Evolutionary conservation across 2,888 invertebrate species (phyloP).

Genomic region (Allophyes oxyacanthae): DNA sequence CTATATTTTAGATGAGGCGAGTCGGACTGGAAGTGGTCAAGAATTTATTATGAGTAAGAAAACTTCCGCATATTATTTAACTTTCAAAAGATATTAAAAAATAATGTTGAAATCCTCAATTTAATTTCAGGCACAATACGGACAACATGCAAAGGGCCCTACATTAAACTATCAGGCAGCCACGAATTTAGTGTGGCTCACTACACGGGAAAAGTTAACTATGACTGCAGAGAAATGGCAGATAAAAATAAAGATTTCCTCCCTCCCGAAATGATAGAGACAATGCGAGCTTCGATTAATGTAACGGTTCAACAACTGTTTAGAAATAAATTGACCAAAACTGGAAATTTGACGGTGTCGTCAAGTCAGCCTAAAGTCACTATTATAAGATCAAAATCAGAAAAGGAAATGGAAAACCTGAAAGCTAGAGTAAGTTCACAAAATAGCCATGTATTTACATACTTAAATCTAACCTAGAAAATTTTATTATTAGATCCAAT

Average conservation of each 20-base stretch:
- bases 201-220: slow-evolving; percentile 96
- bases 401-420: slow-evolving; percentile 82
- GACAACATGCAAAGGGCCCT: slow-evolving; percentile 85
- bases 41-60: slow-evolving; percentile 93
- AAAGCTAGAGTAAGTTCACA: slow-evolving; percentile 85
- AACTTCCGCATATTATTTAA: too few relatives aligned
- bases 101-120: neutral
- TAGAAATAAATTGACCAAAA: slow-evolving; percentile 94
- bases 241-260: slow-evolving; percentile 97
- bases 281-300: slow-evolving; percentile 93
- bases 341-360: slow-evolving; percentile 94
- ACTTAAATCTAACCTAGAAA: too few relatives aligned
- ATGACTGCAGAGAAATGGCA: slow-evolving; percentile 95
- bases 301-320: slow-evolving; percentile 93
- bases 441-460: too few relatives aligned
- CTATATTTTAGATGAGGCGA: slow-evolving; percentile 96
- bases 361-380: slow-evolving; percentile 76
- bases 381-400: slow-evolving; percentile 76
- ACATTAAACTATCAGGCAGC: slow-evolving; percentile 88
- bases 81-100: neutral
- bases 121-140: slow-evolving; percentile 87
- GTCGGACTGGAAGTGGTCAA: slow-evolving; percentile 92
- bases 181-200: slow-evolving; percentile 96
- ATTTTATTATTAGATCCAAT: too few relatives aligned
- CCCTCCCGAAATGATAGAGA: slow-evolving; percentile 96